These are phyloP conservation scores for Temnothorax longispinosus DNA, from an alignment of 1,140 invertebrate species.

Conservation along the genomic window DNA sequence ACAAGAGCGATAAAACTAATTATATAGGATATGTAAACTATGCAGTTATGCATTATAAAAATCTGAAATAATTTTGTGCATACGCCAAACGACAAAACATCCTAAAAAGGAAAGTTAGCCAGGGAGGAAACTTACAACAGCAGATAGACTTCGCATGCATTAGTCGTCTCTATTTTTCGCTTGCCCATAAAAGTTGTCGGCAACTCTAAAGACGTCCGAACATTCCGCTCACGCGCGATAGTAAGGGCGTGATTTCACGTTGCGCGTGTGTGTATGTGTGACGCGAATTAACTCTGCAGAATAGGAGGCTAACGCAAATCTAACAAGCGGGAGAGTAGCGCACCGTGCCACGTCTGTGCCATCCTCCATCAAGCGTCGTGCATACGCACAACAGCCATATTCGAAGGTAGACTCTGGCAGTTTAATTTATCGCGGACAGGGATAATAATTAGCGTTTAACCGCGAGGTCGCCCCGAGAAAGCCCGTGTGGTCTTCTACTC, in stretches of 20 bases:
- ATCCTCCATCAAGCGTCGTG: constrained; percentile 37
- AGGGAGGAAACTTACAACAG: neutral
- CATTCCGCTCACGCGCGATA: constrained; percentile 32
- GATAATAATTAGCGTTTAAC: constrained; percentile 82
- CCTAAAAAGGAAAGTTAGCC: neutral
- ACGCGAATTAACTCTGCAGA: constrained; percentile 48
- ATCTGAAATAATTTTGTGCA: neutral
- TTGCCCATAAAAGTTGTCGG: neutral
- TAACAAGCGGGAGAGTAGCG: constrained; percentile 50
- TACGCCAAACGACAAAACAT: neutral
- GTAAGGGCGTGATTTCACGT: constrained; percentile 40
- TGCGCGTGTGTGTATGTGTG: neutral
- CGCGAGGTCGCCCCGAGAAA: constrained; percentile 65
- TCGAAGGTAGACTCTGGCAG: constrained; percentile 68
- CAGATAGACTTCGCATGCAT: neutral
- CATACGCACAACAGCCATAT: constrained; percentile 56
- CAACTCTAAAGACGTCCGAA: constrained; percentile 18
- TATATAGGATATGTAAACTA: neutral
- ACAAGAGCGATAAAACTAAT: neutral
- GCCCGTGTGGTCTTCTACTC: constrained; percentile 75
- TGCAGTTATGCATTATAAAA: neutral
- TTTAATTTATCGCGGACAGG: constrained; percentile 78
- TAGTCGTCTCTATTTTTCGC: constrained; percentile 27
- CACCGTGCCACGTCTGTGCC: constrained; percentile 39
- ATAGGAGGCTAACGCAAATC: constrained; percentile 50